Percentiles rank a stretch among this genome's conserved stretches.
These are phyloP conservation scores for Acanthornis magna DNA, from an alignment of 2,797 vertebrate genomes.

Conservation along the genomic window DNA sequence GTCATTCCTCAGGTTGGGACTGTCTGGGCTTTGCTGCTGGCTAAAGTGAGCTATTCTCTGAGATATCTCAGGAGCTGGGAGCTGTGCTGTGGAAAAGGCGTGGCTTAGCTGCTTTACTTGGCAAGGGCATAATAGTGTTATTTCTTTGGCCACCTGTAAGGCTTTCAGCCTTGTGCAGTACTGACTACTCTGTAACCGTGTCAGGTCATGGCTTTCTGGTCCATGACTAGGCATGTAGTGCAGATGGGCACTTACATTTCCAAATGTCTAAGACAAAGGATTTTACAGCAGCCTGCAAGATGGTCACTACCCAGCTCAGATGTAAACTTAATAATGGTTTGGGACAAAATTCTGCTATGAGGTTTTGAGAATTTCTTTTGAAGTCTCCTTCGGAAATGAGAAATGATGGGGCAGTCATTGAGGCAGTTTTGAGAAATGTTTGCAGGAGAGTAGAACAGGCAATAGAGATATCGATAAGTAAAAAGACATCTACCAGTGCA, in stretches of 20 bases:
- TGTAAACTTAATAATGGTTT: background rate
- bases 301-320: background rate
- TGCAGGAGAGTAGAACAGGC: background rate
- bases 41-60: background rate
- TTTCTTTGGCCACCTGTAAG: background rate
- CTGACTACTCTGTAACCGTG: rapidly evolving
- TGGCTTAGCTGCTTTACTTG: background rate
- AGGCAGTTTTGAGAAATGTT: background rate
- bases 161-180: background rate
- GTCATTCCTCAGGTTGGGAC: background rate
- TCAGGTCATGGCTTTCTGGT: background rate
- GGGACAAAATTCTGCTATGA: background rate
- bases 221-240: too few species aligned
- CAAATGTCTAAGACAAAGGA: background rate
- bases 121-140: rapidly evolving
- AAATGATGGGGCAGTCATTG: background rate
- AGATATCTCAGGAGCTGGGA: background rate
- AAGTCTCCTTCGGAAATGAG: background rate
- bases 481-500: background rate
- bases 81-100: background rate
- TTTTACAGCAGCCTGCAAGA: background rate
- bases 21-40: background rate
- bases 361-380: background rate
- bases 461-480: background rate
- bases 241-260: rapidly evolving